Evolutionary conservation across 2,797 vertebrate species (phyloP).

Genomic region (Ptychadena robeensis): DNA sequence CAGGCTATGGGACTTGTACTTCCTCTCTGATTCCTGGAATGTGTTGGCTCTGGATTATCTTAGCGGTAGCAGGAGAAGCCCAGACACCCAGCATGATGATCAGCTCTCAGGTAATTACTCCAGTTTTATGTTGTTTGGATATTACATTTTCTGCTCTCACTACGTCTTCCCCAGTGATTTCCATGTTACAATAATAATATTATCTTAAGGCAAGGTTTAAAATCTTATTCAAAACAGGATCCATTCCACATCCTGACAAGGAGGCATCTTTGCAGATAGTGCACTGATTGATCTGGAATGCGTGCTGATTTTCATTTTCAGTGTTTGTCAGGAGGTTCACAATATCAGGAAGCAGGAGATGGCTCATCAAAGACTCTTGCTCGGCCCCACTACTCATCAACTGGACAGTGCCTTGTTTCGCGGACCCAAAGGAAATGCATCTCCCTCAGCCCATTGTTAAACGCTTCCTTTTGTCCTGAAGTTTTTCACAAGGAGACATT

Average conservation of each 20-base stretch:
- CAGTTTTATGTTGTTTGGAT: conserved; percentile 77
- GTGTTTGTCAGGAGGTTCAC: conserved; percentile 91
- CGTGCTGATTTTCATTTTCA: conserved; percentile 83
- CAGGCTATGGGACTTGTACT: conserved; percentile 1
- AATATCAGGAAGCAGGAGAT: conserved; percentile 99
- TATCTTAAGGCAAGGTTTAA: conserved; percentile 95
- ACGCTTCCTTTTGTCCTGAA: conserved; percentile 93
- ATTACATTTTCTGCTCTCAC: conserved; percentile 68
- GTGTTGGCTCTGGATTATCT: conserved; percentile 41
- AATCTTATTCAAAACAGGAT: conserved; percentile 99
- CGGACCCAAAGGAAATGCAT: conserved; percentile 93
- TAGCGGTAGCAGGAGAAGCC: conserved; percentile 26
- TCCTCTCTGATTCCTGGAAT: conserved; percentile 36
- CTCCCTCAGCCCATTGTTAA: conserved; percentile 98
- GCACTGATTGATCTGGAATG: conserved; percentile 76
- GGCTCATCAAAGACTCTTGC: conserved; percentile 93
- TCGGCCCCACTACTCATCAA: conserved; percentile 84
- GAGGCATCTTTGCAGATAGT: conserved; percentile 82
- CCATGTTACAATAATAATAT: conserved; percentile 97
- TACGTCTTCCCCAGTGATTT: conserved; percentile 76
- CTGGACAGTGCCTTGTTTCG: conserved; percentile 88
- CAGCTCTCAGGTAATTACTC: conserved; percentile 69
- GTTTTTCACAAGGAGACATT: conserved; percentile 76
- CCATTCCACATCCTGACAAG: conserved; percentile 91
- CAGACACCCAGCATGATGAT: conserved; percentile 26